phyloP scores from a whole-genome alignment of 2,888 invertebrate genomes.

The Synanthedon vespiformis region DNA sequence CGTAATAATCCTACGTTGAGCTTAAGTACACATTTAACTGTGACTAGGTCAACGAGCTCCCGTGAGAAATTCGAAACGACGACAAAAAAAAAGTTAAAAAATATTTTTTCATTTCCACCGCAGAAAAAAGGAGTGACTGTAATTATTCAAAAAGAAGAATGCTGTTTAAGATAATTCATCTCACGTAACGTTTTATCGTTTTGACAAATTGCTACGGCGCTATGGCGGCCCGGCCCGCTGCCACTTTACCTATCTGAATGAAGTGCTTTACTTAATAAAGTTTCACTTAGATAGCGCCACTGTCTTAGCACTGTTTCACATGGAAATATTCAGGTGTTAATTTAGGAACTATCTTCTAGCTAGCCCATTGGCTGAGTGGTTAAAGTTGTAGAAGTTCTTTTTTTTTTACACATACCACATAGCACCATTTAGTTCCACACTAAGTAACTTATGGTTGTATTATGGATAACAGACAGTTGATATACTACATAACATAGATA shows the following conservation, averaged over 20 bases:
- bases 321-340: neutral
- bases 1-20: too few relatives aligned
- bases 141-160: conserved; percentile 61
- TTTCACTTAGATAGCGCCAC: neutral
- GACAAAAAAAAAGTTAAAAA: neutral
- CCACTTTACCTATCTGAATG: conserved; percentile 41
- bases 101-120: neutral
- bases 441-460: too few relatives aligned
- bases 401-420: too few relatives aligned
- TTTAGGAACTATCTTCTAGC: too few relatives aligned
- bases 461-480: too few relatives aligned
- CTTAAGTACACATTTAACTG: neutral
- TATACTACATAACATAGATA: too few relatives aligned
- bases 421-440: too few relatives aligned
- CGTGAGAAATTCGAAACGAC: neutral
- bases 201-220: conserved; percentile 48
- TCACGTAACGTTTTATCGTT: conserved; percentile 57
- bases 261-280: neutral
- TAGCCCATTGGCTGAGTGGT: too few relatives aligned
- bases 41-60: neutral
- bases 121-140: conserved; percentile 28
- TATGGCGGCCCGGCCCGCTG: conserved; percentile 13
- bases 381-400: too few relatives aligned
- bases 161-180: conserved; percentile 51
- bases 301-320: neutral